Evolutionary conservation across 1,140 invertebrate genomes (phyloP).

Genomic region (Gryllus bimaculatus): DNA sequence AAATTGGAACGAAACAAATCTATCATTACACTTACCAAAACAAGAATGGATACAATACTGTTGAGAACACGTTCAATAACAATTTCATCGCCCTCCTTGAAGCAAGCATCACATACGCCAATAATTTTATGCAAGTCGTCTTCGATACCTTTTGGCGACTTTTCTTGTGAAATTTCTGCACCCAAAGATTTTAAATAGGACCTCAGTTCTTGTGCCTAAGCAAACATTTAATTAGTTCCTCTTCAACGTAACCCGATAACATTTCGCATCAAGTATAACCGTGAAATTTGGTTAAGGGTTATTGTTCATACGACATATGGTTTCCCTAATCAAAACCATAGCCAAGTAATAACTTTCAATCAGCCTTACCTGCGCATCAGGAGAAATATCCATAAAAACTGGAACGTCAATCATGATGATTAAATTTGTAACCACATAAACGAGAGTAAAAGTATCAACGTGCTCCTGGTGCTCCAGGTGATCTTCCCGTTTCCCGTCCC

Average conservation of each 20-base stretch:
- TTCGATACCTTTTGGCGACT: conserved; percentile 78
- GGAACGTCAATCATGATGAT: conserved; percentile 11
- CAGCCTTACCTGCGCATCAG: conserved; percentile 12
- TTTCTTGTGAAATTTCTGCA: conserved; percentile 85
- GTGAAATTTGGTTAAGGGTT: background rate
- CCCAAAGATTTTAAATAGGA: conserved; percentile 83
- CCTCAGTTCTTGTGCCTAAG: conserved; percentile 76
- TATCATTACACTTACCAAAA: conserved; percentile 51
- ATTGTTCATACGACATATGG: background rate
- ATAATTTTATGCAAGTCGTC: conserved; percentile 93
- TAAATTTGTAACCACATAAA: background rate
- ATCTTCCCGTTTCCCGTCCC: no score
- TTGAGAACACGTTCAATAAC: conserved; percentile 77
- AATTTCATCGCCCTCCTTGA: conserved; percentile 69
- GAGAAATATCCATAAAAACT: conserved; percentile 17
- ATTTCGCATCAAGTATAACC: background rate
- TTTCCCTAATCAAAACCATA: background rate
- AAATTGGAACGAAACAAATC: background rate
- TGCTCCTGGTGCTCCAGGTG: background rate
- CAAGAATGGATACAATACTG: conserved; percentile 88
- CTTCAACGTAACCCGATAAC: background rate
- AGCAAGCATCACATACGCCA: conserved; percentile 84
- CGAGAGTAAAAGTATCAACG: background rate
- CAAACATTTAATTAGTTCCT: conserved; percentile 27
- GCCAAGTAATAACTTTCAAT: background rate